A percentile compares a stretch with the other conserved stretches of the same genome.
These are phyloP conservation scores for Marisa cornuarietis DNA, from an alignment of 1,140 invertebrate genomes.

Conservation along the genomic window DNA sequence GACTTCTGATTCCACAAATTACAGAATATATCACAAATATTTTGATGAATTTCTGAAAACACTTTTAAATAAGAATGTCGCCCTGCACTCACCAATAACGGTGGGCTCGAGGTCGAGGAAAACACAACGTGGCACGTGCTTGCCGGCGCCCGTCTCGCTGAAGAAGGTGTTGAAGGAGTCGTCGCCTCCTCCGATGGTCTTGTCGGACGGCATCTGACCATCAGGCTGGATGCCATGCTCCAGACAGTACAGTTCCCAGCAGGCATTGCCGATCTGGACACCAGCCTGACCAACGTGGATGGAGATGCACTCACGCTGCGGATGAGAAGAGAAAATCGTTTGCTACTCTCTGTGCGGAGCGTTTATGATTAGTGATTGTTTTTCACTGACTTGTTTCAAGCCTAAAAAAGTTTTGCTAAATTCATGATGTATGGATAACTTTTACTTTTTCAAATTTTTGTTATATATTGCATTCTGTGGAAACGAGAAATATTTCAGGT, in stretches of 20 bases:
- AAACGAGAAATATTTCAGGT: not conserved
- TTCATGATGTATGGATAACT: too few relatives aligned
- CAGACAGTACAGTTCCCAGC: conserved; percentile 84
- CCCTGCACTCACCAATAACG: conserved; percentile 70
- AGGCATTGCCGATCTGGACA: conserved; percentile 64
- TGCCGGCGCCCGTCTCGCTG: conserved; percentile 82
- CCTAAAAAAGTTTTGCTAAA: not conserved
- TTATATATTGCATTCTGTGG: not conserved
- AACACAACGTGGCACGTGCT: conserved; percentile 81
- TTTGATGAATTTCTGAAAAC: too few relatives aligned
- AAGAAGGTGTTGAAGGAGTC: conserved; percentile 91
- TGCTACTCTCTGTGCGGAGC: too few relatives aligned
- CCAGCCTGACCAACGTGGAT: conserved; percentile 89
- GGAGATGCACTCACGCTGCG: conserved; percentile 79
- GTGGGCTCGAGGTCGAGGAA: conserved; percentile 86
- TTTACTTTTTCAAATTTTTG: not conserved
- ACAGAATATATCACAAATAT: too few relatives aligned
- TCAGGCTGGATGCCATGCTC: conserved; percentile 90
- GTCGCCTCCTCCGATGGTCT: conserved; percentile 71
- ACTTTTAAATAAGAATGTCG: too few relatives aligned
- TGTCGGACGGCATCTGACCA: conserved; percentile 70
- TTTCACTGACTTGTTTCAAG: too few relatives aligned
- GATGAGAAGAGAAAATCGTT: conserved; percentile 74
- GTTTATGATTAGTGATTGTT: too few relatives aligned
- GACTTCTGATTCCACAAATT: too few relatives aligned